Evolutionary conservation across 2,888 invertebrate species (phyloP).

Genomic region (Drosophila mimica): DNA sequence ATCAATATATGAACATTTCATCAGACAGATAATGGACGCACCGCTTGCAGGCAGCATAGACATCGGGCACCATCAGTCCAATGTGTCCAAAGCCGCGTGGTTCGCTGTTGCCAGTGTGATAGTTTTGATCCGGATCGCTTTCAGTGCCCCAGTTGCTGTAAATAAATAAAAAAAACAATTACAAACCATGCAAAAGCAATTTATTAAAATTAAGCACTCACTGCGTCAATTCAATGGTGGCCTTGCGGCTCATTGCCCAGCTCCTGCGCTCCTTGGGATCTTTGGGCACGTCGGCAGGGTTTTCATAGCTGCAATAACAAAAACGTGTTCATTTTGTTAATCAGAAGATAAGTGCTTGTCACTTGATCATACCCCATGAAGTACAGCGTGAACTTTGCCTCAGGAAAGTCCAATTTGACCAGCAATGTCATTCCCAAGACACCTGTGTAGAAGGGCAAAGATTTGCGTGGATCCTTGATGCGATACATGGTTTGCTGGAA

Average conservation of each 20-base stretch:
- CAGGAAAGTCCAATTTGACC: conserved; percentile 94
- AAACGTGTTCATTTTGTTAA: background rate
- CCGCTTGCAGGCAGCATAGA: conserved; percentile 92
- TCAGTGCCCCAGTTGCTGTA: conserved; percentile 97
- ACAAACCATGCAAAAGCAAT: background rate
- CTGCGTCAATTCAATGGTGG: conserved; percentile 97
- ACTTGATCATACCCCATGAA: conserved; percentile 89
- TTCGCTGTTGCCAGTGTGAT: conserved; percentile 96
- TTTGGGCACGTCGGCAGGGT: conserved; percentile 89
- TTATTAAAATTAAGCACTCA: conserved; percentile 85
- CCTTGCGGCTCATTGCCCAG: conserved; percentile 94
- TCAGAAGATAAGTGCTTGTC: conserved; percentile 24
- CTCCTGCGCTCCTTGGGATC: conserved; percentile 89
- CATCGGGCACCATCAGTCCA: conserved; percentile 95
- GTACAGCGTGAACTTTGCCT: conserved; percentile 95
- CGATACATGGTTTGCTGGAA: conserved; percentile 99
- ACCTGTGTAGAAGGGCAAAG: conserved; percentile 95
- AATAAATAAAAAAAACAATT: background rate
- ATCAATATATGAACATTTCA: no score
- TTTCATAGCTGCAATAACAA: conserved; percentile 87
- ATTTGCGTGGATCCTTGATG: conserved; percentile 95
- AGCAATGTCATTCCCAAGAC: conserved; percentile 96
- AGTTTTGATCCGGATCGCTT: conserved; percentile 90
- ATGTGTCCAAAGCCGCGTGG: conserved; percentile 97
- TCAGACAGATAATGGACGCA: conserved; percentile 23